Conservation (phyloP, 2,888 invertebrate genomes). For the Himalopsyche tibetana region DNA sequence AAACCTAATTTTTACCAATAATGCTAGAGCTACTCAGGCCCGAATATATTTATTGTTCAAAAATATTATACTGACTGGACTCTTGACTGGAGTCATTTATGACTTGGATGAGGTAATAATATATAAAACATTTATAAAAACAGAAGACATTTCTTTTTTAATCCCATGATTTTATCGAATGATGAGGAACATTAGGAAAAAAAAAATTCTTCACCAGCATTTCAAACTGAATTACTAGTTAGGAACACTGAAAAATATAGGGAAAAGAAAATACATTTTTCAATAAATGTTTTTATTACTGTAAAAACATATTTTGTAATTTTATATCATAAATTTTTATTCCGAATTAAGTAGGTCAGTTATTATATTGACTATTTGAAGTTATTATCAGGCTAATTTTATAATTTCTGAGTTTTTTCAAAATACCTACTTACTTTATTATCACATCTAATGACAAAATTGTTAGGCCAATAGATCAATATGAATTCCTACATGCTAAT, state of each 20-base stretch:
- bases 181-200: too few species aligned
- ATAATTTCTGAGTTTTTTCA: neutral
- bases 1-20: too few species aligned
- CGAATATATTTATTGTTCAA: too few species aligned
- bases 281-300: neutral
- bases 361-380: neutral
- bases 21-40: too few species aligned
- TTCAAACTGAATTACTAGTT: too few species aligned
- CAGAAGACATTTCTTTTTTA: too few species aligned
- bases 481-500: neutral
- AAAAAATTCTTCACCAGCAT: too few species aligned
- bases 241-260: neutral
- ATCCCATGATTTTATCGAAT: too few species aligned
- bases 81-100: too few species aligned
- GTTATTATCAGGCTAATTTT: neutral
- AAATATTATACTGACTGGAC: too few species aligned
- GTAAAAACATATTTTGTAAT: neutral
- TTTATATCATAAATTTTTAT: constrained; percentile 1
- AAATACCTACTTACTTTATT: neutral
- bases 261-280: neutral
- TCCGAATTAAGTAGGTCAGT: constrained; percentile 18
- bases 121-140: too few species aligned
- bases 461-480: neutral
- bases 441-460: neutral
- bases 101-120: too few species aligned